Percentiles rank a stretch among this genome's conserved stretches.
phyloP scores from a whole-genome alignment of 2,113 vertebrate species.

The Alces alces region DNA sequence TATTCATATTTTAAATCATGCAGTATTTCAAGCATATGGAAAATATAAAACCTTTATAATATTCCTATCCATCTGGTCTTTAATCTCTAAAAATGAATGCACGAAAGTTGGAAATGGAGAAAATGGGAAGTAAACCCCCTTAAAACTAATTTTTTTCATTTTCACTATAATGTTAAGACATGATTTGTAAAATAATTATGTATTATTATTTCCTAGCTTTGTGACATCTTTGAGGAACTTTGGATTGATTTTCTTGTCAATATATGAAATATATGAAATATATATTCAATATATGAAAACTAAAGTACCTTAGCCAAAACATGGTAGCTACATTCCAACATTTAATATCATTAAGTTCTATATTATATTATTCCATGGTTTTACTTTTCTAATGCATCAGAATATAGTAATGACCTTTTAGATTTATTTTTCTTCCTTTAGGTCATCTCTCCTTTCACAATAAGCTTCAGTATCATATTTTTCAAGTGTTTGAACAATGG shows the following conservation, averaged over 20 bases:
- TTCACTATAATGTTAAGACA: not conserved
- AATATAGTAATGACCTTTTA: not conserved
- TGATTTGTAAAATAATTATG: not conserved
- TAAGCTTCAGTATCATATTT: not conserved
- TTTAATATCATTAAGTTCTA: not conserved
- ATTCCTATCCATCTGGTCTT: not conserved
- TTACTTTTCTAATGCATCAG: not conserved
- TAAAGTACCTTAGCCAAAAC: not conserved
- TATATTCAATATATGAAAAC: not conserved
- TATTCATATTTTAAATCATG: not conserved
- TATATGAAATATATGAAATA: no score
- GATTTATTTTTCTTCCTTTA: not conserved
- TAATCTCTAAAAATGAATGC: conserved; percentile 5
- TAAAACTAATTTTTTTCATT: not conserved
- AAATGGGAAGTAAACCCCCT: not conserved
- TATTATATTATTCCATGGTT: not conserved
- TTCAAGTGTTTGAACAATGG: not conserved
- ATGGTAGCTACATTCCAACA: not conserved
- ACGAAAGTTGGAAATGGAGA: not conserved
- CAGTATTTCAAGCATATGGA: not conserved
- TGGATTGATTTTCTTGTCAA: not conserved
- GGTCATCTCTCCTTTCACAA: not conserved
- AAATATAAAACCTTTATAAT: conserved; percentile 8
- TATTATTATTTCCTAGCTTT: not conserved
- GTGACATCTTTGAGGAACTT: not conserved